Percentiles rank a stretch among this genome's conserved stretches.
These are phyloP conservation scores for Mesaphorura yosii DNA, from an alignment of 1,140 invertebrate genomes.

Conservation along the genomic window DNA sequence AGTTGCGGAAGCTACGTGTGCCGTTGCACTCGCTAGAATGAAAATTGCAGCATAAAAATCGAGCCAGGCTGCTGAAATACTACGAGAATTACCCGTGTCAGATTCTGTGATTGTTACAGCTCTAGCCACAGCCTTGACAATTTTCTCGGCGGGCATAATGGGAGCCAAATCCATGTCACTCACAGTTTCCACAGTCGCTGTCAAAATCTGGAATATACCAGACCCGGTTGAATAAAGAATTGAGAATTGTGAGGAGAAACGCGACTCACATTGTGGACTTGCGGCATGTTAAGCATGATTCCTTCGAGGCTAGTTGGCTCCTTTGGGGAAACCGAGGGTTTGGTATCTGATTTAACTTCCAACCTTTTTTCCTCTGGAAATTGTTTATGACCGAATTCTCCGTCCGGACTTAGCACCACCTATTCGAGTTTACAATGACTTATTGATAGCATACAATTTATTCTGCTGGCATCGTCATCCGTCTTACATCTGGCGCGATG, in stretches of 20 bases:
- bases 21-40: constrained; percentile 25
- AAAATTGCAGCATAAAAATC: not conserved
- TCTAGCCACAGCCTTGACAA: constrained; percentile 65
- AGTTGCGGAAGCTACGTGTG: constrained; percentile 32
- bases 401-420: constrained; percentile 30
- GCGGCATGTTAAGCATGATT: constrained; percentile 76
- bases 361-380: constrained; percentile 28
- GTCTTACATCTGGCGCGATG: constrained; percentile 64
- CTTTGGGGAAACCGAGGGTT: constrained; percentile 31
- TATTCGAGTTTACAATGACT: no score
- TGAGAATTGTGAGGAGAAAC: not conserved
- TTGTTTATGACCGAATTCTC: constrained; percentile 28
- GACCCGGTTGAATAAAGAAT: not conserved
- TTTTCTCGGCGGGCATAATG: constrained; percentile 68
- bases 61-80: no score
- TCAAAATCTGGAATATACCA: constrained; percentile 77
- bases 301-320: constrained; percentile 66
- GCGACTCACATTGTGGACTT: constrained; percentile 46
- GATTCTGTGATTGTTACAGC: constrained; percentile 77
- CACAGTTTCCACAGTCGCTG: constrained; percentile 82
- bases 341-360: constrained; percentile 24
- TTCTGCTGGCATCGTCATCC: not conserved
- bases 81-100: constrained; percentile 55
- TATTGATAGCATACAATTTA: not conserved
- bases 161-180: constrained; percentile 71